phyloP scores from a whole-genome alignment of 2,888 invertebrate species.

The Orchestes rusci region DNA sequence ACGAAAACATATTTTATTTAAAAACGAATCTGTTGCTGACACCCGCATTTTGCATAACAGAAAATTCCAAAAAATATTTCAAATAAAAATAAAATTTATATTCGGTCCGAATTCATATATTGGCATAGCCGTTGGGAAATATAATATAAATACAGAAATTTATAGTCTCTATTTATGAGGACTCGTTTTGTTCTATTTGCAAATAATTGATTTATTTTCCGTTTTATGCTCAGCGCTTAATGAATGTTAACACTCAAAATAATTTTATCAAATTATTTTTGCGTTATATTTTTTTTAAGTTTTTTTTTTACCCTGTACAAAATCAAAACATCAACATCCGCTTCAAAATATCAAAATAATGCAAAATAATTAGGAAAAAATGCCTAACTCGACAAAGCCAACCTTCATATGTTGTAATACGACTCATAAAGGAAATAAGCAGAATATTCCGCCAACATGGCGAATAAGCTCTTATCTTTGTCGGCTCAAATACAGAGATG shows the following conservation, averaged over 20 bases:
- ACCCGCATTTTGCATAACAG: too few relatives aligned
- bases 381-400: too few relatives aligned
- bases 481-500: too few relatives aligned
- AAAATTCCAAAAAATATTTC: neutral
- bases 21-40: too few relatives aligned
- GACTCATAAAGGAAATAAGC: conserved; percentile 8
- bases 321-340: too few relatives aligned
- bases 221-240: conserved; percentile 14
- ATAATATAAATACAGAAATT: conserved; percentile 25
- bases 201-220: conserved; percentile 25
- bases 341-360: too few relatives aligned
- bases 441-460: conserved; percentile 9
- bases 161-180: conserved; percentile 19
- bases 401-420: conserved; percentile 6
- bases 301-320: too few relatives aligned
- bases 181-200: conserved; percentile 24
- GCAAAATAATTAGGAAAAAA: too few relatives aligned
- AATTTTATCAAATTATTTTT: neutral
- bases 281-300: too few relatives aligned
- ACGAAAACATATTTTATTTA: neutral
- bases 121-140: conserved; percentile 11
- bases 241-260: neutral
- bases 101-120: conserved; percentile 8
- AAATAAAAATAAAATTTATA: conserved; percentile 22
- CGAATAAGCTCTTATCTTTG: too few relatives aligned